Evolutionary conservation across 2,888 invertebrate species (phyloP).

Genomic region (Zootermopsis nevadensis): DNA sequence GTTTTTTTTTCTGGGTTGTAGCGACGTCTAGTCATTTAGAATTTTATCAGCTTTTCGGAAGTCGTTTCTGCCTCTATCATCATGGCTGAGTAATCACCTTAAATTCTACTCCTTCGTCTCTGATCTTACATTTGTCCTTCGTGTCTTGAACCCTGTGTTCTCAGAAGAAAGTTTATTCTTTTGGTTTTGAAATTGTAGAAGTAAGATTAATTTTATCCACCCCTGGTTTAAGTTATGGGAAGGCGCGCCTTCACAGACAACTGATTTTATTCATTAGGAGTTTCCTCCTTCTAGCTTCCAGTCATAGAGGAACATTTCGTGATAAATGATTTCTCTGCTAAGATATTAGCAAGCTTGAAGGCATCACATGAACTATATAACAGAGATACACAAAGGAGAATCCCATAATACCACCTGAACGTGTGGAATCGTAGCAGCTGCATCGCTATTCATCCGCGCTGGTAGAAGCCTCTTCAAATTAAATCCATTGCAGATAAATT

Average conservation of each 20-base stretch:
- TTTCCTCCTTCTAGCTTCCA: background rate
- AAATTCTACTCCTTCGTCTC: too few species aligned
- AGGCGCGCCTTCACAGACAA: background rate
- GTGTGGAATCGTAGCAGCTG: background rate
- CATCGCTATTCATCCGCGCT: background rate
- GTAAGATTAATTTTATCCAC: background rate
- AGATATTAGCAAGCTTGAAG: background rate
- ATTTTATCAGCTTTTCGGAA: too few species aligned
- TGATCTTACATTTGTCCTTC: too few species aligned
- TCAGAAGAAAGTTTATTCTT: too few species aligned
- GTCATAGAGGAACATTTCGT: background rate
- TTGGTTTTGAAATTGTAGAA: background rate
- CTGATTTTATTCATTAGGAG: slow-evolving; percentile 25
- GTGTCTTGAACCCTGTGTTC: too few species aligned
- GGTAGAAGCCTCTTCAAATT: background rate
- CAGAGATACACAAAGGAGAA: background rate
- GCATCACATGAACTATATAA: too few species aligned
- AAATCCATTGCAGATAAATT: too few species aligned
- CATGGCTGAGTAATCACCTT: too few species aligned
- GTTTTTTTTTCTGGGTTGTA: too few species aligned
- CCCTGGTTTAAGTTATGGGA: background rate
- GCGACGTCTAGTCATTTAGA: too few species aligned
- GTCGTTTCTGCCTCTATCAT: too few species aligned
- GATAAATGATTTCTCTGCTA: background rate
- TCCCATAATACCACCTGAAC: slow-evolving; percentile 8